Evolutionary conservation across 2,888 invertebrate species (phyloP), one percentile per base, ranked within the genome.

Genomic region (Ryuthela nishihirai): DNA sequence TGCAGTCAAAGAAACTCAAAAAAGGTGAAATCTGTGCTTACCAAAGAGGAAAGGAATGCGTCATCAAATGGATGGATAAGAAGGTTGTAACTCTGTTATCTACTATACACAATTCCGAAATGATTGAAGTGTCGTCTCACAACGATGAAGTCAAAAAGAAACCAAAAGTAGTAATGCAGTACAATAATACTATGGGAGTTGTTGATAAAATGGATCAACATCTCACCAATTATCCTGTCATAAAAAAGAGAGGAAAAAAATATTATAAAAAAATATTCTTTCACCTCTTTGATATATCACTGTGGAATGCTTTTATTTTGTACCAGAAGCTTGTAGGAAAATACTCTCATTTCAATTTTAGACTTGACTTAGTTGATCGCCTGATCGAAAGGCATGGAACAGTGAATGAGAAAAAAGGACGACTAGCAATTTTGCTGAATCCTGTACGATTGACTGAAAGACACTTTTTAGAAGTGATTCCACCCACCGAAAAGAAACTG

Each of bases 21-120:
- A 54, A 43, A 34, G 64, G 60, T 3, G 39, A 47, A 39, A 47
- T 53, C n/a, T 12, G 25, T 35, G 59, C 53, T n/a, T 59, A 34
- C 38, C 41, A 46, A 34, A 32, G 39, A 41, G 59, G 59, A n/a
- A 53, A 59, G 38, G 24, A 38, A 23, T 32, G 39, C 6, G 20
- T 35, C 4, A 21, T 47, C 9, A 21, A 34, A 26, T 54, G 54
- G 39, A 24, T 32, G 17, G 52, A 42, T 26, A 53, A 59, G 23
- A 53, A 47, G 17, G 38, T 36, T 38, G 46, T 59, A 6, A 35
- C 35, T 17, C 47, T 59, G 1, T 6, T 45, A 29, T 36, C 24
- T 20, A 29, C 24, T 4, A 18, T 40, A 34, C 46, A 47, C 20
- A 38, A 36, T 24, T 18, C 47, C 23, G 24, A 32, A 47, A 32